Evolutionary conservation across 2,888 invertebrate genomes (phyloP).

Genomic region (Lycaena phlaeas): DNA sequence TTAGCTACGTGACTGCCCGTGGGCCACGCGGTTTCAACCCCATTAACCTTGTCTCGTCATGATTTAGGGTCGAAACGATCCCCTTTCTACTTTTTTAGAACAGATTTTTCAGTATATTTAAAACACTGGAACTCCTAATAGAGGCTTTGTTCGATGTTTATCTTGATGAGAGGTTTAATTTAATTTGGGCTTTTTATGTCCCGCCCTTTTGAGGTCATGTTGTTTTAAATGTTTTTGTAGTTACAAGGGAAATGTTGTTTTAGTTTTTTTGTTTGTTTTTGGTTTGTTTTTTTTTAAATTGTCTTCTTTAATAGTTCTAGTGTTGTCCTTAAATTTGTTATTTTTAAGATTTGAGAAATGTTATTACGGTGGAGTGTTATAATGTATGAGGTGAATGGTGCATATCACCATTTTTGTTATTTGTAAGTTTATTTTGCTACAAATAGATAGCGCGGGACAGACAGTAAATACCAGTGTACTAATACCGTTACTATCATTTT

Average conservation of each 20-base stretch:
- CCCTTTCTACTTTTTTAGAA: conserved; percentile 48
- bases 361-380: too few relatives aligned
- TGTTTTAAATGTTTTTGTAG: background rate
- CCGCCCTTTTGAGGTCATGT: conserved; percentile 14
- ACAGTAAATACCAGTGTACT: too few relatives aligned
- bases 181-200: conserved; percentile 6
- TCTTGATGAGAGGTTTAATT: background rate
- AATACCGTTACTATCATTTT: too few relatives aligned
- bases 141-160: conserved; percentile 14
- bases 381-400: too few relatives aligned
- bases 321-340: too few relatives aligned
- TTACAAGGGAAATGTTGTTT: background rate
- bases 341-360: too few relatives aligned
- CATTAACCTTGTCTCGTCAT: conserved; percentile 67
- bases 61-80: conserved; percentile 58
- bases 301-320: too few relatives aligned
- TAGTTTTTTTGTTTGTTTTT: background rate
- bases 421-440: too few relatives aligned
- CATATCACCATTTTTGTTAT: too few relatives aligned
- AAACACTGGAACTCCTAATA: conserved; percentile 30
- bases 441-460: too few relatives aligned
- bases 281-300: too few relatives aligned
- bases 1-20: conserved; percentile 53
- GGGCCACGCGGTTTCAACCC: conserved; percentile 51
- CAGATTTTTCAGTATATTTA: conserved; percentile 51